Evolutionary conservation across 2,888 invertebrate species (phyloP).

Genomic region (Agonopterix arenella): DNA sequence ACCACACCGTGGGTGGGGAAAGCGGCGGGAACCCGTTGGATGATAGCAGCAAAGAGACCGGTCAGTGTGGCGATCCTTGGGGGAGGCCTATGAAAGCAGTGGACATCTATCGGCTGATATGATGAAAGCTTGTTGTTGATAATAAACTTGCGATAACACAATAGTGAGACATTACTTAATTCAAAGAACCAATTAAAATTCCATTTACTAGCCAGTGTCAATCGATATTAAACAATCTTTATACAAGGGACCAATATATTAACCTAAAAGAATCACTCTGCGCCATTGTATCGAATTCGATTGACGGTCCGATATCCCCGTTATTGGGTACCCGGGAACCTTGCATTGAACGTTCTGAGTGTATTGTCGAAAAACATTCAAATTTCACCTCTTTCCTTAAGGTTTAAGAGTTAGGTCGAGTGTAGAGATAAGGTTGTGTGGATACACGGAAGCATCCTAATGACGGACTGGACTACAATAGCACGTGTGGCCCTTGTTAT

Average conservation of each 20-base stretch:
- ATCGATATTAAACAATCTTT: slow-evolving; percentile 10
- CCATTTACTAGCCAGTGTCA: neutral
- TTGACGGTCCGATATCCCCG: slow-evolving; percentile 47
- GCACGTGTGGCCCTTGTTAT: slow-evolving; percentile 71
- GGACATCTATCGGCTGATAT: no score
- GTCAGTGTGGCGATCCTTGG: no score
- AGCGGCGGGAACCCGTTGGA: no score
- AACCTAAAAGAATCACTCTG: slow-evolving; percentile 43
- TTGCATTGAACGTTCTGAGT: slow-evolving; percentile 21
- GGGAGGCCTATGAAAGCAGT: no score
- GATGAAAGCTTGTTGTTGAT: no score
- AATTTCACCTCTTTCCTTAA: slow-evolving; percentile 28
- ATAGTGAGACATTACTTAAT: no score
- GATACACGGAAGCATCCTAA: slow-evolving; percentile 66
- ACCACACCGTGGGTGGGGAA: no score
- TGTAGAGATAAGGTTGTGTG: slow-evolving; percentile 29
- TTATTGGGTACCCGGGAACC: slow-evolving; percentile 47
- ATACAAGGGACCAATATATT: slow-evolving; percentile 30
- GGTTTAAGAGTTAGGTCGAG: slow-evolving; percentile 30
- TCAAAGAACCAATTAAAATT: no score
- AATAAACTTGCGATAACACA: no score
- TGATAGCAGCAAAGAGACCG: no score
- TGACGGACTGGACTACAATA: slow-evolving; percentile 70
- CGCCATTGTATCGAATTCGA: slow-evolving; percentile 27
- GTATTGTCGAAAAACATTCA: slow-evolving; percentile 14